A percentile compares a stretch with the other conserved stretches of the same genome.
These are phyloP conservation scores for Tetrao urogallus DNA, from an alignment of 2,113 vertebrate genomes.

Conservation along the genomic window DNA sequence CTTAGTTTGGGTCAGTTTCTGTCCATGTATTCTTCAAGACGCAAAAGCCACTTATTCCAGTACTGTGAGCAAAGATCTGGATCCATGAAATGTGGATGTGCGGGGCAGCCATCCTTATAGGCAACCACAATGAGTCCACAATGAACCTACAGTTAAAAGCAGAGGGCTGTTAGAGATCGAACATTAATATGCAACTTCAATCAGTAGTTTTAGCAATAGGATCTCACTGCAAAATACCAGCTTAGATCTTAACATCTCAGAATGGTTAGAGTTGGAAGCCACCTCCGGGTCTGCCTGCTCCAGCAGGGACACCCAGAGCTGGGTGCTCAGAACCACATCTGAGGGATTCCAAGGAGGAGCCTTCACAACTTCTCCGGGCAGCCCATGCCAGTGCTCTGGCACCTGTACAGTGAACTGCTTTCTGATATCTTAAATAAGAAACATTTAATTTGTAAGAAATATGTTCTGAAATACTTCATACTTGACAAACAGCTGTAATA, in stretches of 20 bases:
- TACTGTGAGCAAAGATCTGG: constrained; percentile 81
- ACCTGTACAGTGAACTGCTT: not conserved
- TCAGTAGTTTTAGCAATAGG: not conserved
- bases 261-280: not conserved
- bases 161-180: not conserved
- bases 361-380: not conserved
- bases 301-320: not conserved
- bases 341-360: not conserved
- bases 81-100: constrained; percentile 87
- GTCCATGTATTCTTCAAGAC: constrained; percentile 86
- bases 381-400: not conserved
- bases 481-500: not conserved
- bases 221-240: not conserved
- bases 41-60: constrained; percentile 92
- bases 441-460: not conserved
- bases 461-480: not conserved
- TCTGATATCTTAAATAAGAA: not conserved
- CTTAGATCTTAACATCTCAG: not conserved
- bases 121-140: constrained; percentile 93
- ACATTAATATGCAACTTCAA: not conserved
- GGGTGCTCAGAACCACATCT: not conserved
- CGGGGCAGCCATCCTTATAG: constrained; percentile 93
- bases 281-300: not conserved
- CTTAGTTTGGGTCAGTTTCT: constrained; percentile 37
- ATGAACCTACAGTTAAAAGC: constrained; percentile 79